These are phyloP conservation scores for Myopa tessellatipennis DNA, from an alignment of 2,888 invertebrate species.

Conservation along the genomic window DNA sequence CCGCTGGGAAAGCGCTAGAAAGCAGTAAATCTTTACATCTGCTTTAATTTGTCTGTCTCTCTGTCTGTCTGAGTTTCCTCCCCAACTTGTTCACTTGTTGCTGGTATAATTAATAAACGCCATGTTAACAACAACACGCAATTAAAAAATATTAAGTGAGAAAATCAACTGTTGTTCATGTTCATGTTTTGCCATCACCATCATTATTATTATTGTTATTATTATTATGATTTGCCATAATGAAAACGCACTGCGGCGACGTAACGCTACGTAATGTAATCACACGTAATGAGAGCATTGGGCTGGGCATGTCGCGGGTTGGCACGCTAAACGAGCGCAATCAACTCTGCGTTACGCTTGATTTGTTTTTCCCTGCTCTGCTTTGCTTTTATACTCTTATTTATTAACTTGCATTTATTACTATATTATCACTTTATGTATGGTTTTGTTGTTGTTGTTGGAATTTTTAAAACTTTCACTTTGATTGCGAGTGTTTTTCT, in stretches of 20 bases:
- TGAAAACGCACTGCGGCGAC: neutral
- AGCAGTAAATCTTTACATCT: too few relatives aligned
- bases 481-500: neutral
- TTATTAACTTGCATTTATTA: neutral
- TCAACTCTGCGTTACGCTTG: slow-evolving; percentile 23
- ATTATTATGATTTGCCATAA: slow-evolving; percentile 9
- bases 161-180: neutral
- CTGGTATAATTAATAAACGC: too few relatives aligned
- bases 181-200: neutral
- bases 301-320: neutral
- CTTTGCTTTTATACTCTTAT: slow-evolving; percentile 11
- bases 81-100: too few relatives aligned
- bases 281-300: slow-evolving; percentile 18
- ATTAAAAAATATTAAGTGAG: too few relatives aligned
- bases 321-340: slow-evolving; percentile 32
- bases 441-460: slow-evolving; percentile 9
- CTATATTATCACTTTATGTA: neutral
- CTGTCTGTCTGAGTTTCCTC: too few relatives aligned
- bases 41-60: too few relatives aligned
- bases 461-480: slow-evolving; percentile 23
- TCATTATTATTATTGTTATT: neutral
- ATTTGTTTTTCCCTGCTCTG: neutral
- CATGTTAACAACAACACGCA: too few relatives aligned
- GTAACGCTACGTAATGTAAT: slow-evolving; percentile 1
- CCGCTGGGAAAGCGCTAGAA: neutral